Base-by-base conservation (phyloP, 2,888 invertebrate genomes). In the Lycia hirtaria region DNA sequence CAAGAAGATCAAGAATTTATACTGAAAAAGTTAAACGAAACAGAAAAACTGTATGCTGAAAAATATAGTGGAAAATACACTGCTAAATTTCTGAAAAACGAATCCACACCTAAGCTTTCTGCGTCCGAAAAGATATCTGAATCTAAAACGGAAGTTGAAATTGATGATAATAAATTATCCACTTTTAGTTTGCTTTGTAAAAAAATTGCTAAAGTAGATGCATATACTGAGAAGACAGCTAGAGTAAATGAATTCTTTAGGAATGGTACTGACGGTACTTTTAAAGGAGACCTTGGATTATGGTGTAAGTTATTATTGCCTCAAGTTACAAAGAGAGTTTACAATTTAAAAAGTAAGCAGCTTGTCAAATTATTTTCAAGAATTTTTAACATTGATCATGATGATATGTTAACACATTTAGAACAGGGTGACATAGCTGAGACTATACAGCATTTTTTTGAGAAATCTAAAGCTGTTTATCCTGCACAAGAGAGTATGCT, bases 341-440 rank as follows among this genome's bases (percentile, higher is more conserved):
- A 98, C 80, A 98, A 98, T 89, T 88, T 99, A 44, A 97, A 98
- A 89, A 97, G 96, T 78, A 98, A 98, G 81, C 98, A 98, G 76
- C 91, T 99, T 50, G 92, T 98, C 0, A 98, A 98, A 85, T 84
- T 98, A 38, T 98, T 98, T 80, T 95, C 97, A 40, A 94, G 94
- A 85, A 94, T 98, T 58, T 96, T 98, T 67, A 85, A 91, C 2
- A 93, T 93, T 0, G 94, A 95, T 81, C 95, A 95, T 60, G 94
- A 95, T 68, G 95, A 95, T 40, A 98, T 99, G 97, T 84, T 97
- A 6, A 94, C 95, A 66, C 95, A 98, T 85, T 92, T 98, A 67
- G 97, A 98, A 76, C 94, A 97, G 78, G 98, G 98, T 0, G 98
- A 99, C 84, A 94, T 98, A 1, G 97, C 98, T 0, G 96, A 97